Evolutionary conservation across 2,113 vertebrate species (phyloP).

Genomic region (Genyomyrus donnyi): DNA sequence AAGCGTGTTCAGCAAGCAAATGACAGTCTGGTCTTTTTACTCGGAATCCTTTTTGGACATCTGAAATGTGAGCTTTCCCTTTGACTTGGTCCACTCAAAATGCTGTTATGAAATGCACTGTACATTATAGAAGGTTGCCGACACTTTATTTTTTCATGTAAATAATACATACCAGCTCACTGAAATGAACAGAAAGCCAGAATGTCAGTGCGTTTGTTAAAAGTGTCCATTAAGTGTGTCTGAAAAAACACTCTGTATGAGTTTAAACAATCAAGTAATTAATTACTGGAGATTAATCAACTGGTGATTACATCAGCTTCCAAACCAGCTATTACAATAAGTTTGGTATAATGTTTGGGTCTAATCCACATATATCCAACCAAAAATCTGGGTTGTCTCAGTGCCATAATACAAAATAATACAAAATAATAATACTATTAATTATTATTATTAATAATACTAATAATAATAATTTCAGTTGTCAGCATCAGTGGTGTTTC

Average conservation of each 20-base stretch:
- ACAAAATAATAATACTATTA: too few relatives aligned
- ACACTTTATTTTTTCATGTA: not conserved
- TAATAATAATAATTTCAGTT: not conserved
- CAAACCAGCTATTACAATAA: not conserved
- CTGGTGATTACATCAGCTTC: not conserved
- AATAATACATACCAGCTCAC: not conserved
- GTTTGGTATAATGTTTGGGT: not conserved
- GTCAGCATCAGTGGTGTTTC: not conserved
- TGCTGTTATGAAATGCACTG: not conserved
- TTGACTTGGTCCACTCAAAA: not conserved
- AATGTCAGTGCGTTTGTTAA: not conserved
- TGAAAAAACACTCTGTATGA: not conserved
- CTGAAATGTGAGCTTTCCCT: not conserved
- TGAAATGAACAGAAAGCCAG: not conserved
- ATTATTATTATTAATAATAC: too few relatives aligned
- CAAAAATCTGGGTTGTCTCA: not conserved
- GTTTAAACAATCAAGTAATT: not conserved
- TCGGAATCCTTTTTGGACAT: not conserved
- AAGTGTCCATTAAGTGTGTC: not conserved
- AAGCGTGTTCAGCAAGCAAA: not conserved
- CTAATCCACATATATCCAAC: not conserved
- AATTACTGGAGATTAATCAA: not conserved
- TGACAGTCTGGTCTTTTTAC: not conserved
- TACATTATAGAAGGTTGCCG: not conserved
- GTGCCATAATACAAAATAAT: not conserved